Conservation (phyloP, 2,797 vertebrate genomes). For the Parauchenoglanis ngamensis region DNA sequence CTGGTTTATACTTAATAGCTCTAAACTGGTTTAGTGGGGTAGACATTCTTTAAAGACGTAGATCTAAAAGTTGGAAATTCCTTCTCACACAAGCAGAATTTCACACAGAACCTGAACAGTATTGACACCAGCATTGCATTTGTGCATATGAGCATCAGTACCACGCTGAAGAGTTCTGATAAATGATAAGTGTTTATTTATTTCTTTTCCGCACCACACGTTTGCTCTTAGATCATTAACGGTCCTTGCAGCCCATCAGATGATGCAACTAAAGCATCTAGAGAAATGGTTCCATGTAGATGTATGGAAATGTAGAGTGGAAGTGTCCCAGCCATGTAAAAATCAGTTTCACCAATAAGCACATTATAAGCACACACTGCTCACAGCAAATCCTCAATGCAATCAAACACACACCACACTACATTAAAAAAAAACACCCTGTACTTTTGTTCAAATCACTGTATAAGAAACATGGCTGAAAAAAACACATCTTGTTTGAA, state of each 20-base stretch:
- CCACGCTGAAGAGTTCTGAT: not conserved
- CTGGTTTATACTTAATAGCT: no score
- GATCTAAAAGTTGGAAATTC: not conserved
- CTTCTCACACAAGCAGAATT: not conserved
- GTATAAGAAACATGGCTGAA: slow-evolving; percentile 1
- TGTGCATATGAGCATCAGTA: not conserved
- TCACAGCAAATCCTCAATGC: slow-evolving; percentile 3
- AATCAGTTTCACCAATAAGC: slow-evolving; percentile 7
- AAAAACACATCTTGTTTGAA: not conserved
- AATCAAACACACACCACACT: slow-evolving; percentile 38
- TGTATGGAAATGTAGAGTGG: not conserved
- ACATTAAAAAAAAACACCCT: slow-evolving; percentile 41
- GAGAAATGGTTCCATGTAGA: not conserved
- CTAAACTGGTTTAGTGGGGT: no score
- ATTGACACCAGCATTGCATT: not conserved
- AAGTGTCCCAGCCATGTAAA: not conserved
- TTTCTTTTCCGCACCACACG: not conserved
- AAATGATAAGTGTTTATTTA: not conserved
- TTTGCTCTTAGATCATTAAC: not conserved
- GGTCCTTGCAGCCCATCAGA: not conserved
- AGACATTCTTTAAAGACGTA: not conserved
- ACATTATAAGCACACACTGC: slow-evolving; percentile 30
- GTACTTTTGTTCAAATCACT: slow-evolving; percentile 8
- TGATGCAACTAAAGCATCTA: not conserved
- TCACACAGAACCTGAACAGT: not conserved